Percentiles rank a stretch among this genome's conserved stretches.
Evolutionary conservation across 2,797 vertebrate species (phyloP).

Genomic region (Danio albolineatus): DNA sequence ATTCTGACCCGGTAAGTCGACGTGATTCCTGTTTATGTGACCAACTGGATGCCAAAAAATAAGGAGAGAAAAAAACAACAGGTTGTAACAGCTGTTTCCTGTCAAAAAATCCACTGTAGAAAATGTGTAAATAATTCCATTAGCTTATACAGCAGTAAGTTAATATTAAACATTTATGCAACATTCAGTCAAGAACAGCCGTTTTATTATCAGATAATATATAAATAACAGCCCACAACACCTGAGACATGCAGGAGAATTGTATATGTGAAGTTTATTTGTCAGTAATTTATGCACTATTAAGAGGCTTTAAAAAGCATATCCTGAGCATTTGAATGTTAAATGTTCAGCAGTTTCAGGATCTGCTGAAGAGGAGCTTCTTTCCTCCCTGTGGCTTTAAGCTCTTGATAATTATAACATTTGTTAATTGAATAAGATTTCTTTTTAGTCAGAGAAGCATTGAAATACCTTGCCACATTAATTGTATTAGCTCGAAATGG

Average conservation of each 20-base stretch:
- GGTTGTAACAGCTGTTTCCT: constrained; percentile 1
- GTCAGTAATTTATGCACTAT: constrained; percentile 13
- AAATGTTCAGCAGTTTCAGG: constrained; percentile 12
- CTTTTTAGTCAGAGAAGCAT: constrained; percentile 18
- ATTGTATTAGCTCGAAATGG: constrained; percentile 13
- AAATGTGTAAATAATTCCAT: not conserved
- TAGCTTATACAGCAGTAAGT: not conserved
- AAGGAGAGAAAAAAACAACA: no score
- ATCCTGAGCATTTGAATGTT: constrained; percentile 18
- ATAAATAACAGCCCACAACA: constrained; percentile 18
- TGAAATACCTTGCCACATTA: constrained; percentile 6
- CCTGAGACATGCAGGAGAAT: constrained; percentile 11
- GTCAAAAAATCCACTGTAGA: not conserved
- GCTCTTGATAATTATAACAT: constrained; percentile 30
- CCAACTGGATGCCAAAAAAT: no score
- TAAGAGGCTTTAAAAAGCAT: constrained; percentile 16
- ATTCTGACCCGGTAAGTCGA: no score
- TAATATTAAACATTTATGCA: constrained; percentile 16
- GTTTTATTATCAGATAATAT: not conserved
- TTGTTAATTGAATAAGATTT: constrained; percentile 29
- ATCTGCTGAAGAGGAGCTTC: constrained; percentile 16
- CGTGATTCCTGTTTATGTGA: no score
- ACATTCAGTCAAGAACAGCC: not conserved
- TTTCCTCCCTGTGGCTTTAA: constrained; percentile 30
- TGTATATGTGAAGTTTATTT: constrained; percentile 26